Conservation (phyloP, 2,888 invertebrate species). For the Latrodectus hesperus region DNA sequence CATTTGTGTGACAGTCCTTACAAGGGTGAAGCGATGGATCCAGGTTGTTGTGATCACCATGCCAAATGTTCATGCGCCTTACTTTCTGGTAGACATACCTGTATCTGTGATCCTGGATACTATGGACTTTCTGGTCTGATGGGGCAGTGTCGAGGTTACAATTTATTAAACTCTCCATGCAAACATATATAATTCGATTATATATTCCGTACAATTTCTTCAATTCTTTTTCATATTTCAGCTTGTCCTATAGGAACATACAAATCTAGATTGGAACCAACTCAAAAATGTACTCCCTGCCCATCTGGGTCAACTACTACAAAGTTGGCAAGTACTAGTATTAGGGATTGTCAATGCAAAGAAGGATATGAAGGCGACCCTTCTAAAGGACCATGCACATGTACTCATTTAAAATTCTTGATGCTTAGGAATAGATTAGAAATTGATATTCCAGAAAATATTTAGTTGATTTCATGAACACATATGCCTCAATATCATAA, state of each 20-base stretch:
- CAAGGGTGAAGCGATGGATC: slow-evolving; percentile 45
- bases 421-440: no score
- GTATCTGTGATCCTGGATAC: slow-evolving; percentile 58
- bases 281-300: slow-evolving; percentile 33
- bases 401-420: slow-evolving; percentile 16
- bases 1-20: slow-evolving; percentile 62
- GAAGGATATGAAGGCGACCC: slow-evolving; percentile 54
- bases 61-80: slow-evolving; percentile 62
- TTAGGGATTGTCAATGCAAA: slow-evolving; percentile 55
- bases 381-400: slow-evolving; percentile 19
- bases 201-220: neutral
- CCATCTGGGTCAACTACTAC: slow-evolving; percentile 47
- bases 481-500: no score
- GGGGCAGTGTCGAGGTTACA: slow-evolving; percentile 52
- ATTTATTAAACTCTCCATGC: neutral
- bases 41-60: slow-evolving; percentile 60
- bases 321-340: slow-evolving; percentile 19
- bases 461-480: no score
- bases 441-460: no score
- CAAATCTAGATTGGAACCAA: slow-evolving; percentile 50
- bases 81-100: slow-evolving; percentile 36
- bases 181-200: neutral
- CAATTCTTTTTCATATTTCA: slow-evolving; percentile 23
- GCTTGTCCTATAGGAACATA: slow-evolving; percentile 62
- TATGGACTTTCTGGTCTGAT: slow-evolving; percentile 50